Percentiles rank a stretch among this genome's conserved stretches.
Evolutionary conservation across 2,113 vertebrate species (phyloP).

Genomic region (Perccottus glenii): DNA sequence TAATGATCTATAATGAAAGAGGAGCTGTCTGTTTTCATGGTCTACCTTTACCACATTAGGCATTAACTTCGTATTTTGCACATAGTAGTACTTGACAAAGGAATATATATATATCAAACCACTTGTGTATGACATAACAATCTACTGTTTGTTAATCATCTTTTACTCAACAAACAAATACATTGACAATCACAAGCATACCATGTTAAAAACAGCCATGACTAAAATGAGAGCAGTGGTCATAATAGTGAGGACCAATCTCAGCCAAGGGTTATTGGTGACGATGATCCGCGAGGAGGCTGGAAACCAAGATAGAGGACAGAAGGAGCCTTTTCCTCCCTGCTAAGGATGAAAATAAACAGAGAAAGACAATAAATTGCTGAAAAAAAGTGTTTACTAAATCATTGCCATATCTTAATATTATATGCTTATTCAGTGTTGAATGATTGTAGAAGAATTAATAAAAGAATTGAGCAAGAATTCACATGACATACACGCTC

Average conservation of each 20-base stretch:
- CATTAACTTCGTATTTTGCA: too few species aligned
- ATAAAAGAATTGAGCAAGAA: neutral
- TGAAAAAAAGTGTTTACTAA: too few species aligned
- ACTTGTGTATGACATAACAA: too few species aligned
- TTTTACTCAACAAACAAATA: neutral
- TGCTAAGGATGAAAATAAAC: conserved; percentile 77
- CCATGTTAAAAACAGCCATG: conserved; percentile 98
- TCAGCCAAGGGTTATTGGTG: conserved; percentile 91
- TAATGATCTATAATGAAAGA: neutral
- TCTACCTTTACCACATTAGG: neutral
- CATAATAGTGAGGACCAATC: conserved; percentile 89
- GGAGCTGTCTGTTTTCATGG: neutral
- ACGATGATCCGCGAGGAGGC: conserved; percentile 89
- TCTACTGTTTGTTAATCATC: too few species aligned
- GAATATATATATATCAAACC: too few species aligned
- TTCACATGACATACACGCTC: neutral
- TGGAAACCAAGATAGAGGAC: conserved; percentile 85
- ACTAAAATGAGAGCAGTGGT: conserved; percentile 90
- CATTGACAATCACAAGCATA: conserved; percentile 79
- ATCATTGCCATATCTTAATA: too few species aligned
- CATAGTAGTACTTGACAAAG: neutral
- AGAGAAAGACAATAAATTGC: neutral
- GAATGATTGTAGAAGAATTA: neutral
- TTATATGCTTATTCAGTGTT: too few species aligned
- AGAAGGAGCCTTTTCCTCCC: conserved; percentile 88